Evolutionary conservation across 2,888 invertebrate species (phyloP).

Genomic region (Cryptophagus acutangulus): DNA sequence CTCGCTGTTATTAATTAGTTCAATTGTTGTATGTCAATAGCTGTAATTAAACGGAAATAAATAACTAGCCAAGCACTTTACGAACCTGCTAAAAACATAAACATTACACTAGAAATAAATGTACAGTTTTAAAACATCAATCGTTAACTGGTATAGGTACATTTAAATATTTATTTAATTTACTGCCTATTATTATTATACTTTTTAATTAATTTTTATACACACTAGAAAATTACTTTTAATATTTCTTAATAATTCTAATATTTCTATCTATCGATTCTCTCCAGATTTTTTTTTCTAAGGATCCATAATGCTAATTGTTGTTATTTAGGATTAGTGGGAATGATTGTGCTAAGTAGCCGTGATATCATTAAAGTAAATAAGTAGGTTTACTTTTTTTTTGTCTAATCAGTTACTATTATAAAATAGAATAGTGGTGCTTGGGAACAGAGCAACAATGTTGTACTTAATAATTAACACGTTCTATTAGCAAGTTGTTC

Average conservation of each 20-base stretch:
- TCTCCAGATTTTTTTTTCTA: no score
- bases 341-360: not conserved
- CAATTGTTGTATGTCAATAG: no score
- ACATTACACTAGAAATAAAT: not conserved
- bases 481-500: constrained; percentile 30
- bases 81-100: not conserved
- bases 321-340: not conserved
- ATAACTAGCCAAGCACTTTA: no score
- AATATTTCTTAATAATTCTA: no score
- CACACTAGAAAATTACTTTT: no score
- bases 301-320: not conserved
- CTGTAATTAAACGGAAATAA: no score
- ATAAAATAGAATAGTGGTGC: not conserved
- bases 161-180: no score
- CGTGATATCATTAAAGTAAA: not conserved
- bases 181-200: no score
- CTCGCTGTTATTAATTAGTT: no score
- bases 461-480: constrained; percentile 31
- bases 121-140: not conserved
- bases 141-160: no score
- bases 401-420: constrained; percentile 1
- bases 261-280: no score
- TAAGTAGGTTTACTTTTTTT: constrained; percentile 2
- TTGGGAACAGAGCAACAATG: constrained; percentile 4
- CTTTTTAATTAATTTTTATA: no score